Base-by-base conservation (phyloP, 2,113 vertebrate species). In the Chascanopsetta lugubris region DNA sequence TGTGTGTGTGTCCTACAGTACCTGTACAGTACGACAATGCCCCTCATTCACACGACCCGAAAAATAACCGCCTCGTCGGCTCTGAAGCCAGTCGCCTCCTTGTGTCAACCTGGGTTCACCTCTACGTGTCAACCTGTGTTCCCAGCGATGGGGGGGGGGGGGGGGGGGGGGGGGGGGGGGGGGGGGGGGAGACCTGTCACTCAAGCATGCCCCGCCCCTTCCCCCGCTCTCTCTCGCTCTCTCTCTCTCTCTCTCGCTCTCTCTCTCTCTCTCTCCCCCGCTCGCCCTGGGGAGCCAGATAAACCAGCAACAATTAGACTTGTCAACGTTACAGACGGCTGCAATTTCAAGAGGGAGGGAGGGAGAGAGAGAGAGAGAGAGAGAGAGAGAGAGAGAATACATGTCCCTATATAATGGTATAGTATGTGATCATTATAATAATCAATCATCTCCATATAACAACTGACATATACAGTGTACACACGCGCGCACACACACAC, bases 31-130 rank as follows among this genome's bases (percentile, higher is more conserved):
- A 46, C 45, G 64, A 61, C 75, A 69, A 59, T 65, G 50, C 22
- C 43, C 64, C 43, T 34, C 80, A 66, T 87, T 79, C 77, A 45
- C 75, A 22, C 29, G 45, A 61, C 27, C 43, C 64, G 21, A 82
- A 17, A 81, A 89, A 84, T 82, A 87, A 74, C 63, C 34, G 32
- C 60, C 18, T 78, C 55, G 47, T 56, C 82, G 58, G 71, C 47
- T 64, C 61, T 24, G 20, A 54, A 81, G 42, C 60, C 48, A 12
- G 18, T 50, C 13, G 51, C 51, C 47, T 69, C 40, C 45, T 51
- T 70, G 75, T 78, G 61, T 82, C 51, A 54, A 75, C 47, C 9
- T 36, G 34, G 13, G 65, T 58, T 24, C 61, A 32, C 32, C 43
- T 49, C 50, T 47, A 27, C 26, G 38, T 63, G 58, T 58, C n/a